A percentile compares a stretch with the other conserved stretches of the same genome.
Evolutionary conservation across 1,140 invertebrate species (phyloP).

Genomic region (Meloidogyne exigua): DNA sequence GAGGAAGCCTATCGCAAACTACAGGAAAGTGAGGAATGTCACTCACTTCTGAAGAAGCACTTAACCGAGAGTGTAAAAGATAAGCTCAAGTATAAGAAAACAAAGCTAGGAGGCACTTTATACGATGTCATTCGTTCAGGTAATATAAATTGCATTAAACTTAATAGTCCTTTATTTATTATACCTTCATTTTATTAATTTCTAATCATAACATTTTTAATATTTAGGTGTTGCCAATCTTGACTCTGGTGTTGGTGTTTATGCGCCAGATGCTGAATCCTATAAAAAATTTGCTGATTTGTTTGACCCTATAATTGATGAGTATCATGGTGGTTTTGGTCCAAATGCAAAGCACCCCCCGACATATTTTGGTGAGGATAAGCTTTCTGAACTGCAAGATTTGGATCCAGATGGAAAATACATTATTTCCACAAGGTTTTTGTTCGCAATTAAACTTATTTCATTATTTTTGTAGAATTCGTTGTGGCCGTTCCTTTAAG

Average conservation of each 20-base stretch:
- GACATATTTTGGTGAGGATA: slow-evolving; percentile 79
- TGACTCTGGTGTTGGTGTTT: slow-evolving; percentile 82
- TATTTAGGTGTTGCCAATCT: slow-evolving; percentile 73
- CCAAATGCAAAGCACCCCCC: slow-evolving; percentile 78
- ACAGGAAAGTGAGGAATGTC: slow-evolving; percentile 68
- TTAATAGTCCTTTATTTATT: too few relatives aligned
- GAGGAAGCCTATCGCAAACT: slow-evolving; percentile 72
- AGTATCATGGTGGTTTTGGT: slow-evolving; percentile 82
- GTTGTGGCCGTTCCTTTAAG: slow-evolving; percentile 77
- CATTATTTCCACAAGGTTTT: slow-evolving; percentile 80
- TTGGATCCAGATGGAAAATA: slow-evolving; percentile 82
- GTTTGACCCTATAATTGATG: slow-evolving; percentile 93
- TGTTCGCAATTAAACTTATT: neutral
- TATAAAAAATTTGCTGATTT: slow-evolving; percentile 85
- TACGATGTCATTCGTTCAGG: slow-evolving; percentile 54
- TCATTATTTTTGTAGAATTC: slow-evolving; percentile 68
- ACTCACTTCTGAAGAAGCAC: slow-evolving; percentile 90
- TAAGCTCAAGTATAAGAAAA: slow-evolving; percentile 64
- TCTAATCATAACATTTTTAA: neutral
- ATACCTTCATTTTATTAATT: too few relatives aligned
- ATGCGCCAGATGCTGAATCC: slow-evolving; percentile 87
- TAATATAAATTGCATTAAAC: slow-evolving; percentile 8
- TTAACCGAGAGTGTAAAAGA: slow-evolving; percentile 85
- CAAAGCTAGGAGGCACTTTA: slow-evolving; percentile 52
- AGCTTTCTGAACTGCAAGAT: slow-evolving; percentile 70